phyloP scores from a whole-genome alignment of 2,113 vertebrate species.

The Hippocampus comes region DNA sequence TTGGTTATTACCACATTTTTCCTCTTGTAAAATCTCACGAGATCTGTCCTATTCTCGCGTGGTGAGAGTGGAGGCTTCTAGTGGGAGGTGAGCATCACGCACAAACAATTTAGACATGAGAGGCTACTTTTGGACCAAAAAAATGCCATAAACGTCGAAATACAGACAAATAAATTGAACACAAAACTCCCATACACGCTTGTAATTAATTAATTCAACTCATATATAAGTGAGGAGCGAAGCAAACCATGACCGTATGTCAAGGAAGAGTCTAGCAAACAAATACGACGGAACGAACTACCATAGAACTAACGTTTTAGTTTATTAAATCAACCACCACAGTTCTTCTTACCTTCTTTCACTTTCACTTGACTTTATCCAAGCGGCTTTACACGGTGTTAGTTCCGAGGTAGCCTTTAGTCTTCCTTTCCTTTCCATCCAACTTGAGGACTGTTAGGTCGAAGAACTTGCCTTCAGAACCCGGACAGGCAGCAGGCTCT shows the following conservation, averaged over 20 bases:
- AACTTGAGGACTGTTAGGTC: constrained; percentile 43
- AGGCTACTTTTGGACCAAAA: not conserved
- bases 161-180: not conserved
- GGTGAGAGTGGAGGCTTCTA: not conserved
- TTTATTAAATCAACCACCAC: not conserved
- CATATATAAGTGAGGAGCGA: not conserved
- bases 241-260: not conserved
- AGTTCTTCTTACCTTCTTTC: not conserved
- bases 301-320: not conserved
- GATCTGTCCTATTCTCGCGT: not conserved
- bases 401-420: not conserved
- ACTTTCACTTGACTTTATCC: constrained; percentile 1
- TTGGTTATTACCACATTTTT: not conserved
- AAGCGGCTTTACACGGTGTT: not conserved
- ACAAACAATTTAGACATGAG: not conserved
- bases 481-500: constrained; percentile 3
- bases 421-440: constrained; percentile 17
- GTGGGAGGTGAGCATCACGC: not conserved
- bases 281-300: not conserved
- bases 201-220: not conserved
- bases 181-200: not conserved
- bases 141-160: not conserved
- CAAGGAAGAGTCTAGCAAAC: not conserved
- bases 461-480: constrained; percentile 22
- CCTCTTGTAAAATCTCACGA: not conserved